Conservation (phyloP, 2,113 vertebrate genomes). For the Stercorarius parasiticus region DNA sequence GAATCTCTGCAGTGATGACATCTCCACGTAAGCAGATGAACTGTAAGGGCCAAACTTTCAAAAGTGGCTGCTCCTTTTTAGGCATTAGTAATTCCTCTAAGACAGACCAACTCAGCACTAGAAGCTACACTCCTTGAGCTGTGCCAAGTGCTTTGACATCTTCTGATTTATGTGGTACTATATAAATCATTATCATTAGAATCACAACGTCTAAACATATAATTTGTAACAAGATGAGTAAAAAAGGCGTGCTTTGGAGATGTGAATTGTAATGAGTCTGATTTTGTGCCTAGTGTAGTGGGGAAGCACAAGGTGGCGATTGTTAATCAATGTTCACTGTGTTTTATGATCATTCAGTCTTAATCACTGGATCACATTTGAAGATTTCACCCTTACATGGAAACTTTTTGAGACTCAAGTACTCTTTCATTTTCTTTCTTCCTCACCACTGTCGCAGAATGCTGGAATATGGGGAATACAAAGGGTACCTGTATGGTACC, state of each 20-base stretch:
- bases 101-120: not conserved
- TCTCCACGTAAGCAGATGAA: not conserved
- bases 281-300: not conserved
- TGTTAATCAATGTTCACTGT: not conserved
- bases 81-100: not conserved
- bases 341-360: not conserved
- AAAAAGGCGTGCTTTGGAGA: not conserved
- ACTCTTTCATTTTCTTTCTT: not conserved
- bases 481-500: slow-evolving; percentile 90
- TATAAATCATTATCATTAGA: not conserved
- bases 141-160: not conserved
- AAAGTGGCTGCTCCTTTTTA: not conserved
- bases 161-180: not conserved
- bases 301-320: not conserved
- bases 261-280: not conserved
- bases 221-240: not conserved
- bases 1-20: not conserved
- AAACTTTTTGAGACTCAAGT: not conserved
- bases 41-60: not conserved
- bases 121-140: not conserved
- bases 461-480: slow-evolving; percentile 90
- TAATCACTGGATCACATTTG: not conserved
- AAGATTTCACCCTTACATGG: not conserved
- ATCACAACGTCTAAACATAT: not conserved
- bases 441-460: slow-evolving; percentile 76